Percentiles rank a stretch among this genome's conserved stretches.
Conservation (phyloP, 1,140 invertebrate genomes). For the Camponotus pennsylvanicus region DNA sequence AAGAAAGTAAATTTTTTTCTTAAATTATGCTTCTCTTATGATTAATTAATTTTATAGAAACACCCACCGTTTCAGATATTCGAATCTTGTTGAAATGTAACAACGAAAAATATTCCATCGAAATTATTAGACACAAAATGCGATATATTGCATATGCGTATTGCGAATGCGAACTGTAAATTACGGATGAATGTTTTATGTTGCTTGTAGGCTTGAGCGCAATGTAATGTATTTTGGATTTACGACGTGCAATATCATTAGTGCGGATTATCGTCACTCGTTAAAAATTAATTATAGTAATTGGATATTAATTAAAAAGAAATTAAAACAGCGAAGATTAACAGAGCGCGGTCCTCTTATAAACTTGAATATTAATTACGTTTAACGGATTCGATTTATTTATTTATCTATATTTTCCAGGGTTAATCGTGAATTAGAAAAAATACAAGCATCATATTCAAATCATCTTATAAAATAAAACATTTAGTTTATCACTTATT, state of each 20-base stretch:
- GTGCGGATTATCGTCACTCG: constrained; percentile 53
- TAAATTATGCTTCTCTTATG: background rate
- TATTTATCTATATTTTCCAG: constrained; percentile 28
- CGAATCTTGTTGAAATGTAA: constrained; percentile 5
- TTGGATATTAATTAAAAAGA: constrained; percentile 62
- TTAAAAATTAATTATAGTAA: constrained; percentile 63
- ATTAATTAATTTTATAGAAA: constrained; percentile 17
- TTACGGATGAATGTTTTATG: constrained; percentile 49
- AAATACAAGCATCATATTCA: background rate
- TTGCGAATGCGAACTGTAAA: constrained; percentile 28
- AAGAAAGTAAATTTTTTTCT: background rate
- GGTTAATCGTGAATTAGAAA: constrained; percentile 32
- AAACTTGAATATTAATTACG: constrained; percentile 49
- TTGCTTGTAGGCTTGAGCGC: constrained; percentile 28
- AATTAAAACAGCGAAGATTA: constrained; percentile 47
- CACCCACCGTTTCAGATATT: background rate
- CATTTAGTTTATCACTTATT: constrained; percentile 15
- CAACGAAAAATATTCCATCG: background rate
- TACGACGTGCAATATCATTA: constrained; percentile 58
- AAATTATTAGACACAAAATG: constrained; percentile 26
- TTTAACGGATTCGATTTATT: constrained; percentile 54
- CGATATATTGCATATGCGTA: background rate
- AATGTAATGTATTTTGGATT: constrained; percentile 58
- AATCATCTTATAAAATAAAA: constrained; percentile 42
- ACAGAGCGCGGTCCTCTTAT: constrained; percentile 51